Conservation (phyloP, 1,140 invertebrate genomes). For the Brachionus paranguensis region DNA sequence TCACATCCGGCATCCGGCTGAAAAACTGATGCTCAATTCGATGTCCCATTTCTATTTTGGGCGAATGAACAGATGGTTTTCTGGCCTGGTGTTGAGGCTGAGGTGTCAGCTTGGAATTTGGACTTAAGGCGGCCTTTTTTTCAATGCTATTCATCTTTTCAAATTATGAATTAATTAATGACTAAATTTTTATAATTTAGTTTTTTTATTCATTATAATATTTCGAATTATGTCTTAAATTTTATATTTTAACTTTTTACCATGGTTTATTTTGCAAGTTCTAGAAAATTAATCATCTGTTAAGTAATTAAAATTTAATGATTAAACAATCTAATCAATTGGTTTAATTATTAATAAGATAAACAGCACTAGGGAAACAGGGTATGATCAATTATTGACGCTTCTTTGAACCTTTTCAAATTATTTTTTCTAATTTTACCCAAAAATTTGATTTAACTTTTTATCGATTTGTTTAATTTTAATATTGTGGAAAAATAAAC, state of each 20-base stretch:
- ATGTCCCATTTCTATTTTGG: neutral
- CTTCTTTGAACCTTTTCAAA: too few species aligned
- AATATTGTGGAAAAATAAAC: too few species aligned
- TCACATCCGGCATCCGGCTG: conserved; percentile 20
- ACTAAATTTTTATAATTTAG: neutral
- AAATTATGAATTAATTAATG: neutral
- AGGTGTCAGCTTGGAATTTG: neutral
- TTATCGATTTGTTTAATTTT: too few species aligned
- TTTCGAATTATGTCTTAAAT: neutral
- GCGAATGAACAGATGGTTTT: neutral
- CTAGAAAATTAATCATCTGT: neutral
- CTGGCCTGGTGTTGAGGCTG: neutral
- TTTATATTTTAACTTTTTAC: neutral
- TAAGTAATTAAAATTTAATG: neutral
- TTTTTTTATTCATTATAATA: neutral
- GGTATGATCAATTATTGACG: too few species aligned
- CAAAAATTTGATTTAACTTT: too few species aligned
- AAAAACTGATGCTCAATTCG: conserved; percentile 31
- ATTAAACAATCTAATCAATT: too few species aligned
- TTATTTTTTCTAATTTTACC: too few species aligned
- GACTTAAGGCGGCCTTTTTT: neutral
- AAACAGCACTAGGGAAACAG: too few species aligned
- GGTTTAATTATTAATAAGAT: too few species aligned
- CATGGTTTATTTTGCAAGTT: neutral
- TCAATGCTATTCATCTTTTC: neutral